These are phyloP conservation scores for Nymphalis io DNA, from an alignment of 1,140 invertebrate genomes.

Conservation along the genomic window DNA sequence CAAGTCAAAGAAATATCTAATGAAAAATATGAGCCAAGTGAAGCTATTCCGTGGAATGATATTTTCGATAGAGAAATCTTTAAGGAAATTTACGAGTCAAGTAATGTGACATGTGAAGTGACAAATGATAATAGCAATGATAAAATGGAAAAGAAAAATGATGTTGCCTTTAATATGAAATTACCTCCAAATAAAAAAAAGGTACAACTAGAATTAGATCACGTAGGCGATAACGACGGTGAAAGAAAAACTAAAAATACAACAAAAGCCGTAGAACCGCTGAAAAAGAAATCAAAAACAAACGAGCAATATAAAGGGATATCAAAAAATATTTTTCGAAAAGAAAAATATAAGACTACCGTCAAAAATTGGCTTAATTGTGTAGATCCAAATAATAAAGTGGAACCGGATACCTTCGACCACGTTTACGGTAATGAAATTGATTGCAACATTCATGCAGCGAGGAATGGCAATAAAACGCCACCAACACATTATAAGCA, in stretches of 20 bases:
- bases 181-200: neutral
- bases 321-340: conserved; percentile 42
- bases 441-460: neutral
- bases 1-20: neutral
- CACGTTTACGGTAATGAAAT: neutral
- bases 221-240: neutral
- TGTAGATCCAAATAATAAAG: conserved; percentile 39
- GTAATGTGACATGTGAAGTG: too few species aligned
- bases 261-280: conserved; percentile 1
- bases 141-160: neutral
- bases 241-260: conserved; percentile 23
- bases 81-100: conserved; percentile 8
- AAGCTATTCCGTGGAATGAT: conserved; percentile 48
- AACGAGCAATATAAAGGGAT: conserved; percentile 15
- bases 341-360: conserved; percentile 57
- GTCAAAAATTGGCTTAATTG: conserved; percentile 63
- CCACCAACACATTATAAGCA: neutral
- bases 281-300: conserved; percentile 29
- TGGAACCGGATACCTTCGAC: conserved; percentile 3
- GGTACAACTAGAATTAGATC: neutral
- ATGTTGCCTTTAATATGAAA: neutral
- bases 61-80: conserved; percentile 60
- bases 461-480: neutral
- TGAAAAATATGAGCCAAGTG: neutral
- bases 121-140: neutral